phyloP scores from a whole-genome alignment of 2,888 invertebrate species.

The Cenopis cana region DNA sequence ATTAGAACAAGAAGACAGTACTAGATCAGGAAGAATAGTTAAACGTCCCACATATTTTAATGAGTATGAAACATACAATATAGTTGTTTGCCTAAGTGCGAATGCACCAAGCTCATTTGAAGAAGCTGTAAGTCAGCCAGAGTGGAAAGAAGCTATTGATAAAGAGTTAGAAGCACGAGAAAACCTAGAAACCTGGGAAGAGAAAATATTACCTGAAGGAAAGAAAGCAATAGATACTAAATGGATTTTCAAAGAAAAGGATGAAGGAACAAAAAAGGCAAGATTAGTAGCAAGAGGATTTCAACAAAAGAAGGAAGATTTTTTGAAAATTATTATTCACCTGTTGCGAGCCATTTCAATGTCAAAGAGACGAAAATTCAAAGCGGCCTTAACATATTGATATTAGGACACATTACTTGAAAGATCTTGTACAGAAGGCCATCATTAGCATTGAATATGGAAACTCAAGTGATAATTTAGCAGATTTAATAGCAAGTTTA shows the following conservation, averaged over 20 bases:
- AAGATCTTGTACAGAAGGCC: not conserved
- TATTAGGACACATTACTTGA: not conserved
- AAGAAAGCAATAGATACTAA: constrained; percentile 4
- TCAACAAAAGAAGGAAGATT: not conserved
- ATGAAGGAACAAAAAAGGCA: constrained; percentile 8
- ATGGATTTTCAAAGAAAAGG: constrained; percentile 2
- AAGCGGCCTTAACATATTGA: not conserved
- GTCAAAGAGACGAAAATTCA: constrained; percentile 7
- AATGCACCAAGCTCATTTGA: not conserved
- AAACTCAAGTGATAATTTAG: not conserved
- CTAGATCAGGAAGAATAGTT: not conserved
- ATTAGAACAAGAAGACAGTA: not conserved
- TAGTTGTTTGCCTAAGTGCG: constrained; percentile 5
- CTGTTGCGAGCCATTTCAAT: not conserved
- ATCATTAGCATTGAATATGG: not conserved
- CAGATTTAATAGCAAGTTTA: not conserved
- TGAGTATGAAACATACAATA: constrained; percentile 1
- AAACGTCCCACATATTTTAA: not conserved
- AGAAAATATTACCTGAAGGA: not conserved
- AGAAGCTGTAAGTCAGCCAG: not conserved
- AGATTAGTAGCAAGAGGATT: constrained; percentile 4
- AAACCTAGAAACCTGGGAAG: constrained; percentile 7
- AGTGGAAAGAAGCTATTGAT: not conserved
- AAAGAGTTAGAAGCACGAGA: not conserved
- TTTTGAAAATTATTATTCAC: constrained; percentile 3